Percentiles rank a stretch among this genome's conserved stretches.
Evolutionary conservation across 2,888 invertebrate species (phyloP).

Genomic region (Harpalus rubripes): DNA sequence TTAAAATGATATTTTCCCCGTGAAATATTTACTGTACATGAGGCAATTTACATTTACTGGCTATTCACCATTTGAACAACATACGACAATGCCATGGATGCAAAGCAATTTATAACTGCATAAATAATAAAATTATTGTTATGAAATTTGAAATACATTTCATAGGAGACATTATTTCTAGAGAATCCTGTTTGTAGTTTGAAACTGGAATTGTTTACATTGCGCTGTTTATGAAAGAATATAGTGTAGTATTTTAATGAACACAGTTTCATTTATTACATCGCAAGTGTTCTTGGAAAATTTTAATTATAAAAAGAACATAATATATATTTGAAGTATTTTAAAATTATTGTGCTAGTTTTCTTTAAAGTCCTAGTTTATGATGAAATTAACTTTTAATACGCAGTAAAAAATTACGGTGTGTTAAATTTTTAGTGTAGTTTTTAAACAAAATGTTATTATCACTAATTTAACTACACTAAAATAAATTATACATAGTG

Average conservation of each 20-base stretch:
- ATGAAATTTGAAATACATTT: constrained; percentile 1
- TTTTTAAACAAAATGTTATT: too few relatives aligned
- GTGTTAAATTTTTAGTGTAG: too few relatives aligned
- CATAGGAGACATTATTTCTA: not conserved
- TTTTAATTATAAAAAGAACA: too few relatives aligned
- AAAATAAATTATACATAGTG: too few relatives aligned
- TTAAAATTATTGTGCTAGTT: too few relatives aligned
- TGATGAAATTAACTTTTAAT: too few relatives aligned
- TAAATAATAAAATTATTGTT: not conserved
- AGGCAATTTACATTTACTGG: not conserved
- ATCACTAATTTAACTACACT: too few relatives aligned
- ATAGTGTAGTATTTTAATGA: not conserved
- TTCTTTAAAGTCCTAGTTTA: too few relatives aligned
- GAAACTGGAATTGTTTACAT: not conserved
- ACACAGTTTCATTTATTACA: not conserved
- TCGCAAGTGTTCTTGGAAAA: not conserved
- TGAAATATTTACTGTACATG: not conserved
- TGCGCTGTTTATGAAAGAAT: not conserved
- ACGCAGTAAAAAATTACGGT: too few relatives aligned
- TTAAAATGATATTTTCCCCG: not conserved
- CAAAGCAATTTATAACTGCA: not conserved
- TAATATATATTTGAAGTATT: too few relatives aligned
- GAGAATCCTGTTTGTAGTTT: not conserved
- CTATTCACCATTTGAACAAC: not conserved
- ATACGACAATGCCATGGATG: not conserved